Base-by-base conservation (phyloP, 1,140 invertebrate genomes). In the Papilio polyxenes region DNA sequence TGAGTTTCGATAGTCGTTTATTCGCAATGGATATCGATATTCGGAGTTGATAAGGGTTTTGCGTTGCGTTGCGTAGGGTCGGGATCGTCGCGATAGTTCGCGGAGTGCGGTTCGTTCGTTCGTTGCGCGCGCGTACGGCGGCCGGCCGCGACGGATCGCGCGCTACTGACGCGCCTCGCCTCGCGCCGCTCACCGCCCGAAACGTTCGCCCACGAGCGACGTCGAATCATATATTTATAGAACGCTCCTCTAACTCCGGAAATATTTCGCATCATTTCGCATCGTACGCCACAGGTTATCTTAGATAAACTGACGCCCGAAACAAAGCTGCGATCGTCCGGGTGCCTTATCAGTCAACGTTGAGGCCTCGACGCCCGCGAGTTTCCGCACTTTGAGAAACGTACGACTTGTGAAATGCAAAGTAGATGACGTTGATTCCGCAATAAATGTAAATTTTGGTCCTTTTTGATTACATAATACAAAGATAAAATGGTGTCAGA, bases 221-320 rank as follows among this genome's bases (percentile, higher is more conserved):
- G 88, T 89, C 87, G 83, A 92, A 91, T 93, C 89, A 90, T 90
- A 90, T 94, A 94, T 94, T 93, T 91, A 93, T 94, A 94, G 93
- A 93, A 90, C 90, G 91, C 91, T 92, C 87, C 90, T 90, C 90
- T 90, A 91, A 94, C 93, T 93, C 93, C 92, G 93, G 93, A 94
- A 94, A 94, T 94, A 94, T 94, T 94, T 94, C 90, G 93, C 93
- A 91, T 93, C 92, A 93, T 92, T 94, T 93, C 89, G 93, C 92
- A 92, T 91, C 88, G 87, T 91, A 91, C 88, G 89, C 89, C 83
- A 86, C 87, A 82, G 83, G 87, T 92, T 91, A 90, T 89, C 91
- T 88, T 86, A 90, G 90, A 89, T 89, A 92, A 92, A 87, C 87
- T 81, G 85, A 78, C 75, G 75, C 82, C 56, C 80, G 84, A 87